Conservation (phyloP, 92 coral and sea anemone species). For the Porites evermanni region DNA sequence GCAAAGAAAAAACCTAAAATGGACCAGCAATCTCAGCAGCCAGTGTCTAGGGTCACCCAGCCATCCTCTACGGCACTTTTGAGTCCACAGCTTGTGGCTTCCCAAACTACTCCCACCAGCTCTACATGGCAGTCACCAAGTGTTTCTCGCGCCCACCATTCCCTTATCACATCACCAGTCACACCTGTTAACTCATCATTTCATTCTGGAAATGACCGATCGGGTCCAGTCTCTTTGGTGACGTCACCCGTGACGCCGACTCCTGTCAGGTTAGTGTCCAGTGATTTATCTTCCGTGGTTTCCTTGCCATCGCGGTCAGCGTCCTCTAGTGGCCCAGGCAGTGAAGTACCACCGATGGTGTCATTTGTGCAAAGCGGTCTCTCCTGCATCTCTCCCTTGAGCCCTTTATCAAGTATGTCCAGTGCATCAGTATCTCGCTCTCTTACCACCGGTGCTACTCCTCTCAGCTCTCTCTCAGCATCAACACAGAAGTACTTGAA, state of each 20-base stretch:
- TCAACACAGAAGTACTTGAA: slow-evolving; percentile 51
- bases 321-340: not conserved
- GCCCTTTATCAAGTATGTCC: slow-evolving; percentile 43
- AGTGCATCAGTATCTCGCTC: not conserved
- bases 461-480: slow-evolving; percentile 47
- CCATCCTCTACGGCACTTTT: slow-evolving; percentile 13
- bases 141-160: slow-evolving; percentile 26
- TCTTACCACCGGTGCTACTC: slow-evolving; percentile 20
- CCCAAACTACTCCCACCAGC: slow-evolving; percentile 17
- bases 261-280: slow-evolving; percentile 26
- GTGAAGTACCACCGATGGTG: slow-evolving; percentile 60
- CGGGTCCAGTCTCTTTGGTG: slow-evolving; percentile 7
- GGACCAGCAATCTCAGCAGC: slow-evolving; percentile 13
- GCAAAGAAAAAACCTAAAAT: slow-evolving; percentile 23
- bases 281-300: slow-evolving; percentile 28
- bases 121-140: slow-evolving; percentile 24
- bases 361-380: slow-evolving; percentile 68
- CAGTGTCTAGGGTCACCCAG: not conserved
- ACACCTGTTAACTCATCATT: not conserved
- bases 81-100: slow-evolving; percentile 9
- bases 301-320: slow-evolving; percentile 17
- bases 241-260: slow-evolving; percentile 56
- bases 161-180: slow-evolving; percentile 39
- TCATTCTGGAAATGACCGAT: not conserved
- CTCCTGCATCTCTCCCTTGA: slow-evolving; percentile 71